Conservation (phyloP, 2,113 vertebrate species). For the Xyrauchen texanus region DNA sequence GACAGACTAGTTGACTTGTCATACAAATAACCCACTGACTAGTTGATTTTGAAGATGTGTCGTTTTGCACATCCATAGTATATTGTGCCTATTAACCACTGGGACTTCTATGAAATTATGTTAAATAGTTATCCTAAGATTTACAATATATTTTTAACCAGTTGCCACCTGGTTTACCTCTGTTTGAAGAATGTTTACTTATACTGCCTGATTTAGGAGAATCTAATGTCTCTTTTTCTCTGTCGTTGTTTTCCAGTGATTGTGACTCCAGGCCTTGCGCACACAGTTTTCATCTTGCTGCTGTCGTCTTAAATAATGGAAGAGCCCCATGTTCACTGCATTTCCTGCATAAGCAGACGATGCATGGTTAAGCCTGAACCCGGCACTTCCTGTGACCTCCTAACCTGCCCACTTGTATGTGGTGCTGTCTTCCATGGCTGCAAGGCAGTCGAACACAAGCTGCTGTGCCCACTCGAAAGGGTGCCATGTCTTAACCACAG, state of each 20-base stretch:
- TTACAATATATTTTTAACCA: no score
- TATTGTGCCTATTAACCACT: no score
- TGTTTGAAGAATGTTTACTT: no score
- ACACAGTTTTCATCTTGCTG: neutral
- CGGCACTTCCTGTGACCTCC: slow-evolving; percentile 86
- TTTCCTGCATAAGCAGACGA: slow-evolving; percentile 87
- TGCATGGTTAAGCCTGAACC: slow-evolving; percentile 85
- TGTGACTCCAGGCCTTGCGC: neutral
- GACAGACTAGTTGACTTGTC: no score
- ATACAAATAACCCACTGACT: no score
- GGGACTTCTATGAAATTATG: no score
- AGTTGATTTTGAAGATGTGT: no score
- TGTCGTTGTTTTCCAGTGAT: slow-evolving; percentile 34
- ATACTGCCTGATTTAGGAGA: neutral
- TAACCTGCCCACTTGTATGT: slow-evolving; percentile 85
- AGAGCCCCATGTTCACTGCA: slow-evolving; percentile 86
- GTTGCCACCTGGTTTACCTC: no score
- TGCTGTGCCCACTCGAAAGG: slow-evolving; percentile 88
- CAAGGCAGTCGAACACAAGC: slow-evolving; percentile 88
- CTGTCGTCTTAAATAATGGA: slow-evolving; percentile 39
- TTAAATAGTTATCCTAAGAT: no score
- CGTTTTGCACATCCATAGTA: no score
- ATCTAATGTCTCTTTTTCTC: neutral
- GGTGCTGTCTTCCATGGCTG: slow-evolving; percentile 95
- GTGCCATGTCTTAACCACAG: slow-evolving; percentile 90